Percentiles rank a stretch among this genome's conserved stretches.
Conservation (phyloP, 2,888 invertebrate species). For the Hypercompe scribonia region DNA sequence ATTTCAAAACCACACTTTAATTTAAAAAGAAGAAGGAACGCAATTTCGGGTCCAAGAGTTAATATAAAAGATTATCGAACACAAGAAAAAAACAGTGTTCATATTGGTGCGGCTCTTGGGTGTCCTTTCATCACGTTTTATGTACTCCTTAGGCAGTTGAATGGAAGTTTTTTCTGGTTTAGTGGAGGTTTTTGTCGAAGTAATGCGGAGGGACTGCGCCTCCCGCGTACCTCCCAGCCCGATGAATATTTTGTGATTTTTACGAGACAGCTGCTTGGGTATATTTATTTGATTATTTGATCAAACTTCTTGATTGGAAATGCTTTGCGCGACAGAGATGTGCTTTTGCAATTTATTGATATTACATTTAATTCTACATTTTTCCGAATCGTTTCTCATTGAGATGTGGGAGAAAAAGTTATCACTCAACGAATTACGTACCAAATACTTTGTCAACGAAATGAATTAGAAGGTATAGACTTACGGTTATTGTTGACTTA, state of each 20-base stretch:
- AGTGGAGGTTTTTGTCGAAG: constrained; percentile 61
- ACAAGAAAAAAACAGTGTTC: constrained; percentile 57
- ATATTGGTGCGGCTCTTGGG: constrained; percentile 58
- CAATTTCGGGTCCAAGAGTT: constrained; percentile 28
- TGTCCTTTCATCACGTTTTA: constrained; percentile 69
- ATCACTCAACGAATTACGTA: neutral
- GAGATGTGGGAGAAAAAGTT: too few species aligned
- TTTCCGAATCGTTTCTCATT: constrained; percentile 17
- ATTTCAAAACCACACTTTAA: constrained; percentile 24
- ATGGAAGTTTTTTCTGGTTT: constrained; percentile 70
- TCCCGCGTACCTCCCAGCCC: constrained; percentile 38
- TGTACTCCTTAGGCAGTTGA: constrained; percentile 65
- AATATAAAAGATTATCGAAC: constrained; percentile 50
- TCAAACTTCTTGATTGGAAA: constrained; percentile 52
- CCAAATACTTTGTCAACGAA: neutral
- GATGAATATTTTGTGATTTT: constrained; percentile 61
- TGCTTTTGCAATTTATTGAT: constrained; percentile 39
- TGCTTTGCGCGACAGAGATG: constrained; percentile 29
- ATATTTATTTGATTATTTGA: constrained; percentile 52
- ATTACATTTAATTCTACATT: constrained; percentile 20
- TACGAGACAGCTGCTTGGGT: constrained; percentile 49
- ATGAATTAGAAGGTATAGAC: neutral
- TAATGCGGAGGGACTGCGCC: constrained; percentile 50
- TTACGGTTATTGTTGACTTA: neutral
- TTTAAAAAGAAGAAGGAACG: constrained; percentile 28